phyloP scores from a whole-genome alignment of 2,113 vertebrate genomes.

The Anhinga anhinga region DNA sequence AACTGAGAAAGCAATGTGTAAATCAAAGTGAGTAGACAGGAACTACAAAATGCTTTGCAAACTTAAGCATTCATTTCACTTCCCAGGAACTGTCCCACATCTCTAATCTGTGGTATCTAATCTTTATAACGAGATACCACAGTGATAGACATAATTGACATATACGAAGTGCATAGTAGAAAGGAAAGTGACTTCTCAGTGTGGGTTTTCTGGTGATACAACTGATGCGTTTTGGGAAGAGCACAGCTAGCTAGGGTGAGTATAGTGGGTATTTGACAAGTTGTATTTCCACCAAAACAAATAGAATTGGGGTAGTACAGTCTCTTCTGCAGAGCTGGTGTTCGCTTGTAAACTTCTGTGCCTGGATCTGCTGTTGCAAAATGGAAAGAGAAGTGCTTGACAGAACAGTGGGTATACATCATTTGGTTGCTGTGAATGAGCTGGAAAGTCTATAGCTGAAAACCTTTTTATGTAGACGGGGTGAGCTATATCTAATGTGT shows the following conservation, averaged over 20 bases:
- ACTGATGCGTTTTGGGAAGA: not conserved
- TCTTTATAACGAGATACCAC: conserved; percentile 8
- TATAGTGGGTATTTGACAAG: not conserved
- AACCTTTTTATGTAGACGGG: not conserved
- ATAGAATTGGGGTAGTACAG: not conserved
- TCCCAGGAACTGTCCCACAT: not conserved
- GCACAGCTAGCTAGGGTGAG: not conserved
- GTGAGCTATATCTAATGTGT: not conserved
- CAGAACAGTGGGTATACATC: fast-evolving
- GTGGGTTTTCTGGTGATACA: not conserved
- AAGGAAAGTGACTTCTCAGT: not conserved
- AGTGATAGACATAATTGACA: not conserved
- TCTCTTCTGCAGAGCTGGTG: not conserved
- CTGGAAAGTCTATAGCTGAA: not conserved
- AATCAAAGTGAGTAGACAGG: not conserved
- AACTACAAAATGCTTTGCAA: not conserved
- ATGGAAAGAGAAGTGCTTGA: not conserved
- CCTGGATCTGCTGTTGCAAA: not conserved
- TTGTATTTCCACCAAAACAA: not conserved
- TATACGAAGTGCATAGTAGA: not conserved
- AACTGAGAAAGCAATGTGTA: not conserved
- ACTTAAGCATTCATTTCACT: not conserved
- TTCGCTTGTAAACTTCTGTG: not conserved
- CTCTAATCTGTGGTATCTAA: conserved; percentile 23
- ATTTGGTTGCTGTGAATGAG: not conserved